Base-by-base conservation (phyloP, 2,113 vertebrate genomes). In the Spizaetus ornatus region DNA sequence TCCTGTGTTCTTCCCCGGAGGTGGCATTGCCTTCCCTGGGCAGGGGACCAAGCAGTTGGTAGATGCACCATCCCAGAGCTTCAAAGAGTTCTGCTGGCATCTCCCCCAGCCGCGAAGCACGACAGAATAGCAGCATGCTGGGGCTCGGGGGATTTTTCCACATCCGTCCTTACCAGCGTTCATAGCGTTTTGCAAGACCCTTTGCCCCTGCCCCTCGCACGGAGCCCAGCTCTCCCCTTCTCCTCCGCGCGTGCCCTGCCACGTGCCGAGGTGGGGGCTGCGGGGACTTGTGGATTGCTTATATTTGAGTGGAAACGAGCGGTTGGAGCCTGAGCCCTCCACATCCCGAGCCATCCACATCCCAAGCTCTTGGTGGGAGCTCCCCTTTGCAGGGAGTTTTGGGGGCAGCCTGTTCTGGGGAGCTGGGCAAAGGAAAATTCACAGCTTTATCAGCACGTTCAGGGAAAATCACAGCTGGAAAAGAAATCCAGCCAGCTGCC, bases 21-120 rank as follows among this genome's bases (percentile, higher is more conserved):
- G 91, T 87, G 94, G 52, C 94, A 53, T 94, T 73, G 94, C 95
- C 83, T 94, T 92, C 47, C 45, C 50, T 0, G 3, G 74, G 80
- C 43, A 0, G 61, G 36, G 62, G 66, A 94, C 74, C 53, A 36
- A 74, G 65, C 11, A 2, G 25, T 85, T 89, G 94, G 69, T 89
- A 52, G 81, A 79, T 92, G 73, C 62, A 67, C 93, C 84, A 91
- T 94, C 90, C 92, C 89, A 90, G 84, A 3, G 56, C 87, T 95
- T 96, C 95, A 95, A 82, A 96, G 95, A 62, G 73, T 84, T 90
- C 43, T 72, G 89, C 81, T 96, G 95, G 91, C 96, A 59, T 95
- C 83, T 89, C 78, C 92, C 69, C 40, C 31, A 1, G 76, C 94
- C 27, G 0, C 13, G 0, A 21, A 88, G 82, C 93, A 62, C 2